Evolutionary conservation across 2,113 vertebrate genomes (phyloP), one percentile per base, ranked within the genome.

Genomic region (Ailuropoda melanoleuca): DNA sequence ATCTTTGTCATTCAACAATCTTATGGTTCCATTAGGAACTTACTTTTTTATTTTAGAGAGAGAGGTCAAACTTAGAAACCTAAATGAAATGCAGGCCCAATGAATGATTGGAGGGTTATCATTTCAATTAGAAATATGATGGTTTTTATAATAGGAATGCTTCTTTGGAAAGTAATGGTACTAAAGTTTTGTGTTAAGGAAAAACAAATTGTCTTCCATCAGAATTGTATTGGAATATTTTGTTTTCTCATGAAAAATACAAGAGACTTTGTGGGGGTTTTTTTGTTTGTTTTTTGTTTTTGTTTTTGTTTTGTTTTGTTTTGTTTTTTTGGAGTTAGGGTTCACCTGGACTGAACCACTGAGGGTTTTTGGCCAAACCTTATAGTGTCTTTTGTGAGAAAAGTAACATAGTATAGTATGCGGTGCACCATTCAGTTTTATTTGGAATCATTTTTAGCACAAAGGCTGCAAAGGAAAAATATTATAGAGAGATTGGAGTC

Each of bases 101-200:
- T 90, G 78, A 97, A 95, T 98, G 90, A 96, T 94, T 98, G 97
- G 72, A 80, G 39, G 77, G 88, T 85, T 96, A 92, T 98, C 62
- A 92, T 96, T 98, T 97, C 60, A 92, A 94, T 96, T 56, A 31
- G 66, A 97, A 95, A 81, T 88, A 37, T 97, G 88, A 94, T 82
- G 80, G n/a, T 55, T 97, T 97, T 96, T 93, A 24, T 83, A 68
- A 58, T 83, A 58, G 96, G 86, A 98, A 98, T 75, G 39, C 46
- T 74, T 70, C 43, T 87, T 96, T 97, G 95, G 84, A 89, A 98
- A 93, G 81, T 97, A 96, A 90, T 95, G 88, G 81, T 96, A 84
- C 96, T 97, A 6, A 74, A 95, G 80, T 85, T 98, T 93, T 97
- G 9, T 96, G 75, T 89, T 97, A 37, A 78, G 64, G 80, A 92